These are phyloP conservation scores for Propithecus perrieri DNA, from an alignment of 2,797 vertebrate species.

Conservation along the genomic window DNA sequence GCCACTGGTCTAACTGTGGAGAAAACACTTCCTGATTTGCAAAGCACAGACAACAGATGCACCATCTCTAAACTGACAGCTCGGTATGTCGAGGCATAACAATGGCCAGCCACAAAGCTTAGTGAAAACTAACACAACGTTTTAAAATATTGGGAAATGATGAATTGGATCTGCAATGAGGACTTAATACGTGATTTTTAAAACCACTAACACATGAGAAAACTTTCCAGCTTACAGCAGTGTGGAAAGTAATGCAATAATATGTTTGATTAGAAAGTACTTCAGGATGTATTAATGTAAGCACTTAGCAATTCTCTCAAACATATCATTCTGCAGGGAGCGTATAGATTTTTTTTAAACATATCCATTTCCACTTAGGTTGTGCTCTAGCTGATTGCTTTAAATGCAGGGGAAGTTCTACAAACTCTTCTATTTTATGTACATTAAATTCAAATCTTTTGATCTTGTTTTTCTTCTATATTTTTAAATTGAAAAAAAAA, in stretches of 20 bases:
- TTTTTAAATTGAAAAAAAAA: constrained; percentile 50
- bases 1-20: constrained; percentile 10
- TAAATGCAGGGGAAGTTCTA: constrained; percentile 43
- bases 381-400: constrained; percentile 55
- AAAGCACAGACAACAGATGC: constrained; percentile 31
- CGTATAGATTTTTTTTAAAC: constrained; percentile 76
- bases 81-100: constrained; percentile 6
- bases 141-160: constrained; percentile 54
- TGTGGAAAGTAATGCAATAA: constrained; percentile 58
- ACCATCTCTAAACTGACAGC: constrained; percentile 13
- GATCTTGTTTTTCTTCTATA: constrained; percentile 40
- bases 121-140: constrained; percentile 23
- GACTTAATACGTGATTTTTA: constrained; percentile 70
- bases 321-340: constrained; percentile 42
- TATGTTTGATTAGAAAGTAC: constrained; percentile 67
- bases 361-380: constrained; percentile 65
- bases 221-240: constrained; percentile 38
- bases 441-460: constrained; percentile 38
- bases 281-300: constrained; percentile 70
- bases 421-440: constrained; percentile 1
- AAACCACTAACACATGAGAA: constrained; percentile 54
- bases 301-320: constrained; percentile 70
- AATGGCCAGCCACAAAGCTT: neutral
- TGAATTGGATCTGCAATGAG: constrained; percentile 52
- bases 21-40: constrained; percentile 2